A percentile compares a stretch with the other conserved stretches of the same genome.
These are phyloP conservation scores for Cephonodes hylas DNA, from an alignment of 2,888 invertebrate genomes.

Conservation along the genomic window DNA sequence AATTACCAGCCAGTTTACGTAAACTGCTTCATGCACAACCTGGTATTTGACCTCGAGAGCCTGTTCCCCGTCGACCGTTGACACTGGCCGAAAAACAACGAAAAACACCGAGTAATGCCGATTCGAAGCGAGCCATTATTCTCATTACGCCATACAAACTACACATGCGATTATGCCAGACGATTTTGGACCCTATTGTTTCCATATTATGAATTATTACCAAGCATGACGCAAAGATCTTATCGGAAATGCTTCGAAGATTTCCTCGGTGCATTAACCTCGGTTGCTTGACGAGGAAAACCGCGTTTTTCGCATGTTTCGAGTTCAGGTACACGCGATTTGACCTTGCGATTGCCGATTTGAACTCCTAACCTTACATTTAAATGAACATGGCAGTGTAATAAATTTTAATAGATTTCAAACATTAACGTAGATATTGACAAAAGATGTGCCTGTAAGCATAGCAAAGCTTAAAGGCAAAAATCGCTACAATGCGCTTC, in stretches of 20 bases:
- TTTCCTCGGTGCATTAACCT: constrained; percentile 42
- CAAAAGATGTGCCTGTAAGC: too few relatives aligned
- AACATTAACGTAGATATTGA: too few relatives aligned
- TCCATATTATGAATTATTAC: background rate
- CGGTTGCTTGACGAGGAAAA: constrained; percentile 15
- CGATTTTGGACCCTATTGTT: constrained; percentile 11
- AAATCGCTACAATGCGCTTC: too few relatives aligned
- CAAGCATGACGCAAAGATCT: background rate
- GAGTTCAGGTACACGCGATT: background rate
- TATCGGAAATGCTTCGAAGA: constrained; percentile 42
- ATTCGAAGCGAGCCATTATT: constrained; percentile 11
- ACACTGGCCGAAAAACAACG: constrained; percentile 37
- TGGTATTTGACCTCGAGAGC: constrained; percentile 33
- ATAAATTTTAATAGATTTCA: background rate
- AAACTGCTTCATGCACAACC: constrained; percentile 11
- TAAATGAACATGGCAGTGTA: background rate
- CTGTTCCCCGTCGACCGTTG: constrained; percentile 42
- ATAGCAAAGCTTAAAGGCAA: too few relatives aligned
- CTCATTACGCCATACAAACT: constrained; percentile 4
- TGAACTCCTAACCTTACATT: background rate
- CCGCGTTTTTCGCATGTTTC: constrained; percentile 6
- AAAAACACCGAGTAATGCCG: constrained; percentile 10
- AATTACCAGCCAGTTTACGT: constrained; percentile 2
- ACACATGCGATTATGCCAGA: background rate
- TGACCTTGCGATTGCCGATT: constrained; percentile 1